Evolutionary conservation across 1,140 invertebrate genomes (phyloP), one percentile per base, ranked within the genome.

Genomic region (Zophobas atratus): DNA sequence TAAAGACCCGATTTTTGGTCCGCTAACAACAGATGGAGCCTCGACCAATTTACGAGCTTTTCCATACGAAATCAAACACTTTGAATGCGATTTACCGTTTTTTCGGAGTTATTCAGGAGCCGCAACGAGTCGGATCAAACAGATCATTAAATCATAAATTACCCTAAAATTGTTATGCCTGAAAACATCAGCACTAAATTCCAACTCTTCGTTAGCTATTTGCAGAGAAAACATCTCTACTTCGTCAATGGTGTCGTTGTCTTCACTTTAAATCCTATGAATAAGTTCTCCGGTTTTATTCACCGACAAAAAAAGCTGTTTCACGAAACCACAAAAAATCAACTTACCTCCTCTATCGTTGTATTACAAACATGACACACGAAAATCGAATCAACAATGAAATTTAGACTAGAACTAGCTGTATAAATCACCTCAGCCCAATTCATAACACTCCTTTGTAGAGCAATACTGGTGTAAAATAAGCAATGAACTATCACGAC

Each of bases 221-320:
- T 83, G 82, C 8, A 83, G 77, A 0, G 82, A 81, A 71, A 82
- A 82, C 79, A 83, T 78, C 41, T 82, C 80, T 2, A 83, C 79
- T 67, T 80, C 72, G 35, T 81, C 72, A 51, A 75, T 78, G 1
- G 81, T 39, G 34, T 80, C 80, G 6, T 63, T 39, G 46, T 83
- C 78, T 49, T 80, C 70, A n/a, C 76, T 76, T 20, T 83, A 77
- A 36, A 83, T 80, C 71, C 81, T 74, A 35, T 83, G 79, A 5
- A 83, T 56, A 0, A 83, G 63, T 57, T 75, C 77, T 35, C 81
- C 82, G n/a, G 78, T 70, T 78, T 71, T 76, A 39, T 36, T 38
- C 5, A 8, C 35, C 57, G 38, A 39, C 6, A 39, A 38, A 1
- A 3, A 38, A 38, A 38, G 41, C n/a, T 56, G 33, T 63, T n/a